Base-by-base conservation (phyloP, 2,797 vertebrate genomes). In the Eidolon dupreanum region DNA sequence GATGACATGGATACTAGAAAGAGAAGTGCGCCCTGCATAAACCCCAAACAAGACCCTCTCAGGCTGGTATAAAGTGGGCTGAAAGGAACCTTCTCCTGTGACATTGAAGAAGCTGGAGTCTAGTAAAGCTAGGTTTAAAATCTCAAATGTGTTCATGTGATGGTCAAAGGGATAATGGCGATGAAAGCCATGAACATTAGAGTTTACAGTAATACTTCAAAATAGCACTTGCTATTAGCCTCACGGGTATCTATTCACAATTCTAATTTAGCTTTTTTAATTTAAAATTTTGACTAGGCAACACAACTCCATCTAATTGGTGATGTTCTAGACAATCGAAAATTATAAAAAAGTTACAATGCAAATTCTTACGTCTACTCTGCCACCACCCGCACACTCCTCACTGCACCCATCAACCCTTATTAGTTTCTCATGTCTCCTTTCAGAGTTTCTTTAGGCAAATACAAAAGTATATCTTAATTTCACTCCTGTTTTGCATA, bases 1-100 rank as follows among this genome's bases (percentile, higher is more conserved):
- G 24, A 66, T 16, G 46, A 22, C 4, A 6, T 0, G 46, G 53
- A 38, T 0, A 1, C 68, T 46, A 4, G 12, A 53, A 2, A 9
- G 22, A 65, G 49, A 49, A 5, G 15, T 49, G 49, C 8, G 19
- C 11, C 51, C 51, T 10, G 3, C 36, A 0, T 26, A 1, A 33
- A 5, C 6, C 55, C 9, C 36, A 16, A 75, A 38, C 6, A 33
- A 38, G 46, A 46, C 31, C 46, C n/a, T 16, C 55, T 65, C 46
- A 3, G 6, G 31, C 57, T 61, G n/a, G 70, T 24, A 57, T 12
- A 49, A 65, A 36, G 77, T 55, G 31, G 57, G 6, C 51, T n/a
- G 26, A 17, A 68, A 41, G 7, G 51, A 55, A 19, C 36, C 6
- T 46, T 43, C 79, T 46, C 51, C 43, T 33, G 46, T 20, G 31